Evolutionary conservation across 2,888 invertebrate genomes (phyloP).

Genomic region (Nebria brevicollis): DNA sequence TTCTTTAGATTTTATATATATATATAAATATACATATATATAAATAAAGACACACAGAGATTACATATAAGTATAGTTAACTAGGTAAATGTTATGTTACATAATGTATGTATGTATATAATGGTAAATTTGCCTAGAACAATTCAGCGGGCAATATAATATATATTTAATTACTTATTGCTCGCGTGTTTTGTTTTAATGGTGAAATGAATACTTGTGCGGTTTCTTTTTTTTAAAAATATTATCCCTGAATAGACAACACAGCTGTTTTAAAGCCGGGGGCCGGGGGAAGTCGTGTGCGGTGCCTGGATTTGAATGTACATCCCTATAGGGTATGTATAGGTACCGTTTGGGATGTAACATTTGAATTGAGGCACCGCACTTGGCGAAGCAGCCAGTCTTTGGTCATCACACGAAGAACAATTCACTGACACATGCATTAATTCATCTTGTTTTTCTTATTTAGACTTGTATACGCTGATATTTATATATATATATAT

Average conservation of each 20-base stretch:
- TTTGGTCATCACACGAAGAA: slow-evolving; percentile 43
- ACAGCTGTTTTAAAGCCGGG: slow-evolving; percentile 9
- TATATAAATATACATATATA: slow-evolving; percentile 27
- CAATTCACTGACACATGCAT: slow-evolving; percentile 33
- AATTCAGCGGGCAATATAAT: not conserved
- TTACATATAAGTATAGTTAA: slow-evolving; percentile 38
- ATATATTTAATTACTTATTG: slow-evolving; percentile 2
- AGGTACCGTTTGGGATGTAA: slow-evolving; percentile 29
- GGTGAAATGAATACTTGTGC: slow-evolving; percentile 46
- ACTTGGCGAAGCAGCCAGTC: slow-evolving; percentile 31
- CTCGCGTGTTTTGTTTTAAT: slow-evolving; percentile 11
- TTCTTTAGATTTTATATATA: slow-evolving; percentile 2
- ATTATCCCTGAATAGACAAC: slow-evolving; percentile 41
- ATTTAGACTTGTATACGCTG: not conserved
- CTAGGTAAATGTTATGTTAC: slow-evolving; percentile 41
- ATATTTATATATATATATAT: not conserved
- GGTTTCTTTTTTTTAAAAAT: slow-evolving; percentile 24
- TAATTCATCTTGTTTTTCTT: not conserved
- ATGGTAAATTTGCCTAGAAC: slow-evolving; percentile 42
- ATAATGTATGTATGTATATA: slow-evolving; percentile 31
- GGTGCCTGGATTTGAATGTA: not conserved
- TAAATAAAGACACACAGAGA: slow-evolving; percentile 42
- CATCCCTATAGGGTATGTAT: slow-evolving; percentile 35
- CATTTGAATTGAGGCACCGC: not conserved
- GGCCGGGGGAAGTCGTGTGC: slow-evolving; percentile 19